Conservation (phyloP, 2,888 invertebrate genomes). For the Pterostichus niger region DNA sequence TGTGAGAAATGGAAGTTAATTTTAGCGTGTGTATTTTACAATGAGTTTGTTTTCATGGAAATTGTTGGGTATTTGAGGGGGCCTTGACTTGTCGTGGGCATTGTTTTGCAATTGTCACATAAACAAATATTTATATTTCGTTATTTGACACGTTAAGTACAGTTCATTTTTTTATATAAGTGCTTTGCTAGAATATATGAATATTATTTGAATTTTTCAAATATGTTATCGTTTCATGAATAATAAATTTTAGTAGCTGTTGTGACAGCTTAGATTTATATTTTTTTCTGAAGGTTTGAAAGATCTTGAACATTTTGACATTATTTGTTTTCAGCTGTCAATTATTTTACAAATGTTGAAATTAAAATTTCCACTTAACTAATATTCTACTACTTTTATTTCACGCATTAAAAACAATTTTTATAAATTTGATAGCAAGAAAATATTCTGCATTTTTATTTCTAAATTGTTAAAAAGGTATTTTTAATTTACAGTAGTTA, state of each 20-base stretch:
- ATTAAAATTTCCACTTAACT: too few relatives aligned
- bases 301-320: too few relatives aligned
- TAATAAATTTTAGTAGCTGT: neutral
- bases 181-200: constrained; percentile 21
- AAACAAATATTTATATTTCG: constrained; percentile 26
- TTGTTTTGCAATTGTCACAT: constrained; percentile 45
- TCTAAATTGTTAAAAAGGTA: too few relatives aligned
- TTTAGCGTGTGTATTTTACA: neutral
- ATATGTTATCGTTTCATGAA: constrained; percentile 3
- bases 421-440: too few relatives aligned
- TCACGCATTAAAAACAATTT: too few relatives aligned
- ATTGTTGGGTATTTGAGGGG: neutral
- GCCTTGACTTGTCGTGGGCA: constrained; percentile 22
- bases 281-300: too few relatives aligned
- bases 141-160: constrained; percentile 17
- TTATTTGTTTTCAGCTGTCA: too few relatives aligned
- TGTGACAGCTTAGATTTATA: neutral
- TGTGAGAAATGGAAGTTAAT: constrained; percentile 21
- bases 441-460: too few relatives aligned
- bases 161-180: constrained; percentile 19
- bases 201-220: constrained; percentile 1
- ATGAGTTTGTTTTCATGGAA: constrained; percentile 14
- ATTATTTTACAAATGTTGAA: too few relatives aligned
- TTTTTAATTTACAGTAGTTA: too few relatives aligned
- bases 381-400: too few relatives aligned